phyloP scores from a whole-genome alignment of 1,140 invertebrate species.

The Caerostris darwini region DNA sequence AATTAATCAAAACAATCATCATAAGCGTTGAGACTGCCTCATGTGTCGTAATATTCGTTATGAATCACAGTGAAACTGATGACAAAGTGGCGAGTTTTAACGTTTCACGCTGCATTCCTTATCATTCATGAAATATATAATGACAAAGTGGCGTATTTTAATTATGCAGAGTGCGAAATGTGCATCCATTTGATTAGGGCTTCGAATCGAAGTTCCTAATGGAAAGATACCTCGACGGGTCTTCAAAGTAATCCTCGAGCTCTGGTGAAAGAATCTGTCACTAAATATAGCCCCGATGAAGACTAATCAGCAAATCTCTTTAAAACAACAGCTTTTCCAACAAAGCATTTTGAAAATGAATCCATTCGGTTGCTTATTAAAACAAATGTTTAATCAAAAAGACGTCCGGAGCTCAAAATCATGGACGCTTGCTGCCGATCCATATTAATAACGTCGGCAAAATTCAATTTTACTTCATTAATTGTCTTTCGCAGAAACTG shows the following conservation, averaged over 20 bases:
- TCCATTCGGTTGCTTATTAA: constrained; percentile 59
- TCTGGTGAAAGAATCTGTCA: constrained; percentile 43
- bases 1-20: constrained; percentile 25
- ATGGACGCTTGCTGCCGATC: constrained; percentile 9
- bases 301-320: constrained; percentile 60
- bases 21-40: background rate
- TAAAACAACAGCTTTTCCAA: constrained; percentile 24
- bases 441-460: constrained; percentile 55
- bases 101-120: constrained; percentile 23
- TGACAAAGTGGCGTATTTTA: constrained; percentile 39
- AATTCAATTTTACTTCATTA: constrained; percentile 75
- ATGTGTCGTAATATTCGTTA: constrained; percentile 23
- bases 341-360: constrained; percentile 53
- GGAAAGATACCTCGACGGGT: constrained; percentile 42
- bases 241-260: constrained; percentile 42
- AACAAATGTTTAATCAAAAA: constrained; percentile 72
- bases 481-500: constrained; percentile 61
- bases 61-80: background rate
- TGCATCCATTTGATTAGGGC: constrained; percentile 27
- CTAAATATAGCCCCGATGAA: constrained; percentile 46
- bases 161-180: constrained; percentile 44
- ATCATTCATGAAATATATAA: constrained; percentile 34
- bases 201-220: constrained; percentile 32
- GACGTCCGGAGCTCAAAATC: constrained; percentile 57
- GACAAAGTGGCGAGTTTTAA: constrained; percentile 9